These are phyloP conservation scores for Sitta carolinensis DNA, from an alignment of 2,797 vertebrate species.

Conservation along the genomic window DNA sequence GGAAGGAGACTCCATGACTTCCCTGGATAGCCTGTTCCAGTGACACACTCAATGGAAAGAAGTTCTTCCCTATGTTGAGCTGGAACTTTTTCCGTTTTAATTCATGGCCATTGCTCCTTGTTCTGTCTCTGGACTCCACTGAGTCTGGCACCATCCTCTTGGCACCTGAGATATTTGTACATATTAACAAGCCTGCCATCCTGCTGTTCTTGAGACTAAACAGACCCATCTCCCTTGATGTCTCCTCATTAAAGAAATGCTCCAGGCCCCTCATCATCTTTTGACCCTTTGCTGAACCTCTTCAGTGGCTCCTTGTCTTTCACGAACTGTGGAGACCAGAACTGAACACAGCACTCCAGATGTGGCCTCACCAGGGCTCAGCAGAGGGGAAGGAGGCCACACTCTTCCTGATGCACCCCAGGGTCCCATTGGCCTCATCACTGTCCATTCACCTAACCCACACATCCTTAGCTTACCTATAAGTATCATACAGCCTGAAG, in stretches of 20 bases:
- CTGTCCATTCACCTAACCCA: neutral
- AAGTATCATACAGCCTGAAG: too few species aligned
- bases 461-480: neutral
- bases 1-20: too few species aligned
- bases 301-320: neutral
- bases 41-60: fast-evolving
- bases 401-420: neutral
- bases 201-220: neutral
- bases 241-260: neutral
- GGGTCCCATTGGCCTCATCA: neutral
- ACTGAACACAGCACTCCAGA: neutral
- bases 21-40: neutral
- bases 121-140: neutral
- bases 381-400: too few species aligned
- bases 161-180: neutral
- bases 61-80: neutral
- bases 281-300: neutral
- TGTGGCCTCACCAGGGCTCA: too few species aligned
- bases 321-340: neutral
- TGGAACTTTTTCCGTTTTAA: neutral
- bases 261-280: neutral
- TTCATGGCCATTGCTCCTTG: neutral
- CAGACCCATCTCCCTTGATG: neutral
- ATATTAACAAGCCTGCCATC: neutral
- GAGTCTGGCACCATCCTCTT: neutral